Percentiles rank a stretch among this genome's conserved stretches.
These are phyloP conservation scores for Cyphomyrus plagiostoma DNA, from an alignment of 2,113 vertebrate species.

Conservation along the genomic window DNA sequence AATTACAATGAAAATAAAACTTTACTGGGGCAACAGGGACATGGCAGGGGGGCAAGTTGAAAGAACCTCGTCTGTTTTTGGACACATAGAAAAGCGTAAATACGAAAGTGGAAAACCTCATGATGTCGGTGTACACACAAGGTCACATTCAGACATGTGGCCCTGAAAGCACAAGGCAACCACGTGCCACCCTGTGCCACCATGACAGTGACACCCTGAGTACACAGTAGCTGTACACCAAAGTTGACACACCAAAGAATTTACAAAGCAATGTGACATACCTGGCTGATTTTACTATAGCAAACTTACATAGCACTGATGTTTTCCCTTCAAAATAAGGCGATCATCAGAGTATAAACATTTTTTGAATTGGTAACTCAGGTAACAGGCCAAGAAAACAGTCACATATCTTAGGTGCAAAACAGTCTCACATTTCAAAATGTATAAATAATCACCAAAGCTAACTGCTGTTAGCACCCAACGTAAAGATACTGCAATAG, in stretches of 20 bases:
- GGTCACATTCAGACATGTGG: background rate
- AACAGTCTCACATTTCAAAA: background rate
- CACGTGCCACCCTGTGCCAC: background rate
- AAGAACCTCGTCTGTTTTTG: background rate
- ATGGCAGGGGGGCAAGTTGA: background rate
- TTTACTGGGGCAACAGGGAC: background rate
- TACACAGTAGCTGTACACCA: background rate
- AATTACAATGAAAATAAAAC: background rate
- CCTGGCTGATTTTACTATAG: background rate
- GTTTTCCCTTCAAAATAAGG: background rate
- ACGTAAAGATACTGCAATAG: background rate
- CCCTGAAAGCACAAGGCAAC: background rate
- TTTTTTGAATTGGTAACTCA: background rate
- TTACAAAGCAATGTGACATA: background rate
- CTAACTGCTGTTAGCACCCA: background rate
- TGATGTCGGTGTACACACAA: background rate
- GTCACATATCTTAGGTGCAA: background rate
- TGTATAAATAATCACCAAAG: background rate
- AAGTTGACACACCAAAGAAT: background rate
- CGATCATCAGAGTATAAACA: background rate
- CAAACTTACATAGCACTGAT: background rate
- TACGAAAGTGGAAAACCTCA: background rate
- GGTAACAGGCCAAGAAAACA: background rate
- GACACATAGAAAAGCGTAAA: background rate
- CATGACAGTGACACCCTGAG: background rate